Conservation (phyloP, 2,888 invertebrate species). For the Pyrochroa serraticornis region DNA sequence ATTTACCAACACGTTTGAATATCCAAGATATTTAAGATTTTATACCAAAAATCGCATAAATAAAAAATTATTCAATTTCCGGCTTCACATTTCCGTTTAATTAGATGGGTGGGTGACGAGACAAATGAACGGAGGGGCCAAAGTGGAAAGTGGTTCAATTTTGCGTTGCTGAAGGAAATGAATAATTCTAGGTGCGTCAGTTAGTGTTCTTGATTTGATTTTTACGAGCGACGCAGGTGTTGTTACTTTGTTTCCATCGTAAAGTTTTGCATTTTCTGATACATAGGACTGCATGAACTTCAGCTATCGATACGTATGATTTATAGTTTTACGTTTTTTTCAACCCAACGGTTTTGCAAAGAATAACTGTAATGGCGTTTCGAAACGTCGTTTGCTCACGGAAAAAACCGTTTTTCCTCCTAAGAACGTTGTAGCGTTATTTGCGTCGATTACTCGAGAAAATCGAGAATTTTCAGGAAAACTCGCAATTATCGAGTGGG, state of each 20-base stretch:
- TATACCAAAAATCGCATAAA: neutral
- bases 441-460: constrained; percentile 16
- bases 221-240: constrained; percentile 38
- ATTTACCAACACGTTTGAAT: too few relatives aligned
- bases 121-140: too few relatives aligned
- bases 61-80: constrained; percentile 1
- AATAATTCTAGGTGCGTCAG: constrained; percentile 31
- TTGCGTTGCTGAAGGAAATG: constrained; percentile 17
- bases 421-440: neutral
- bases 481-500: neutral
- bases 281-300: constrained; percentile 19
- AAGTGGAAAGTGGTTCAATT: neutral
- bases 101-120: neutral
- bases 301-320: constrained; percentile 25
- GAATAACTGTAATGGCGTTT: constrained; percentile 6
- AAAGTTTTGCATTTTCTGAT: constrained; percentile 40
- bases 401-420: constrained; percentile 5
- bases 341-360: constrained; percentile 6
- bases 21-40: too few relatives aligned
- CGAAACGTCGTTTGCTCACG: neutral
- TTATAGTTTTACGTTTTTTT: constrained; percentile 28
- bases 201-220: constrained; percentile 32
- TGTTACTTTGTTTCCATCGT: constrained; percentile 35
- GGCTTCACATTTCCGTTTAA: constrained; percentile 1
- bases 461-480: neutral